phyloP scores from a whole-genome alignment of 2,113 vertebrate genomes.

The Macrotus californicus region DNA sequence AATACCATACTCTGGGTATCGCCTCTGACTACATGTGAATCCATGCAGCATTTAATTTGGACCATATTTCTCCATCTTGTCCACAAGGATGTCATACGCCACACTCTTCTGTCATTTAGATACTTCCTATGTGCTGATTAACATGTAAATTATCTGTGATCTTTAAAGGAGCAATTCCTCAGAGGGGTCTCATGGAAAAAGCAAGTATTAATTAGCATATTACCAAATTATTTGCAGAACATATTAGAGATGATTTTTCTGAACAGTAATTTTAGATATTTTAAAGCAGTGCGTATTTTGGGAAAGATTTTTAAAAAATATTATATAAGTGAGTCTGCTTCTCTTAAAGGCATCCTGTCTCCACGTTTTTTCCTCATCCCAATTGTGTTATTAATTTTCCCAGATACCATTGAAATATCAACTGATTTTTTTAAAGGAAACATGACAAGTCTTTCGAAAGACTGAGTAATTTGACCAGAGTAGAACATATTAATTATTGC shows the following conservation, averaged over 20 bases:
- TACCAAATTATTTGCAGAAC: background rate
- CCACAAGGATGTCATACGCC: background rate
- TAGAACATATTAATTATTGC: background rate
- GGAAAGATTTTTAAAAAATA: background rate
- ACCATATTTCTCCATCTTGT: background rate
- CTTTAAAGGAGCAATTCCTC: background rate
- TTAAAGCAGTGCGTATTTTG: background rate
- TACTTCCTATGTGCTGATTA: background rate
- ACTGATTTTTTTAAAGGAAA: background rate
- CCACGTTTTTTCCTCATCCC: background rate
- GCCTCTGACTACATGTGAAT: background rate
- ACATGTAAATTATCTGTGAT: background rate
- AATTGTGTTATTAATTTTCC: background rate
- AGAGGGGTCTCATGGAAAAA: background rate
- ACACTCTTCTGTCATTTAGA: background rate
- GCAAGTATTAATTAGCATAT: background rate
- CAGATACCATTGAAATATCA: background rate
- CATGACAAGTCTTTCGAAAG: background rate
- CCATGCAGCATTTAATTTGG: background rate
- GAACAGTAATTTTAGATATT: background rate
- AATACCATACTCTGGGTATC: background rate
- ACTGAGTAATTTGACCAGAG: background rate
- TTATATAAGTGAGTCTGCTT: background rate
- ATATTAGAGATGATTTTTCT: background rate
- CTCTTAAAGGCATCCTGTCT: background rate